Evolutionary conservation across 2,113 vertebrate genomes (phyloP).

Genomic region (Rhagologus leucostigma): DNA sequence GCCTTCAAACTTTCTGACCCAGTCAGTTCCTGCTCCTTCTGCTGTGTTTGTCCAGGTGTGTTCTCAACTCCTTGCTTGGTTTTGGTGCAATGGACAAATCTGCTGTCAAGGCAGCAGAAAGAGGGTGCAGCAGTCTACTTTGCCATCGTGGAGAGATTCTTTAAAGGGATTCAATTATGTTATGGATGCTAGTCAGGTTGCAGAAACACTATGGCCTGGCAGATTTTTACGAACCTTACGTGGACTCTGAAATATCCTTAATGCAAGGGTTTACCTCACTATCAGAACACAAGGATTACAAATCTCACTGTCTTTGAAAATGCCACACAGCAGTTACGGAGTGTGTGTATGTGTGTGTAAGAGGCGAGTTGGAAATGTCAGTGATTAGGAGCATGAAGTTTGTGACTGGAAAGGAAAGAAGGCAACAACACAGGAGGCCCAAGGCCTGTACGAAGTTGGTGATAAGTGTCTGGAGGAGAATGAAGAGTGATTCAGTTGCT

Average conservation of each 20-base stretch:
- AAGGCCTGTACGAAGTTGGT: background rate
- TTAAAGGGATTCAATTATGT: background rate
- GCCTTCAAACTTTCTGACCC: constrained; percentile 13
- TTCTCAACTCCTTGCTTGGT: background rate
- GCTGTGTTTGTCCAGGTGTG: constrained; percentile 54
- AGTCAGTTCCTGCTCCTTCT: background rate
- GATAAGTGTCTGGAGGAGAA: background rate
- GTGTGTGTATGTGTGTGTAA: background rate
- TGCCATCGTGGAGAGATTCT: background rate
- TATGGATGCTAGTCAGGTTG: background rate
- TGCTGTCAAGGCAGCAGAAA: background rate
- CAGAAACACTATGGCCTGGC: background rate
- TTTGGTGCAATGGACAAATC: background rate
- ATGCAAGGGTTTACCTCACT: background rate
- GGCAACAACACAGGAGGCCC: background rate
- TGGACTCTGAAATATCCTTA: background rate
- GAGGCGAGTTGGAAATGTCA: background rate
- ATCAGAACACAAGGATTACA: background rate
- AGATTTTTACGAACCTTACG: background rate
- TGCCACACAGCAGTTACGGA: background rate
- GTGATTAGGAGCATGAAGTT: background rate
- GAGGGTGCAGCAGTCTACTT: background rate
- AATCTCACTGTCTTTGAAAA: background rate
- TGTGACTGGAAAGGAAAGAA: background rate
- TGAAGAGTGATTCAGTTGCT: background rate